Base-by-base conservation (phyloP, 1,140 invertebrate genomes). In the Pentalonia nigronervosa region DNA sequence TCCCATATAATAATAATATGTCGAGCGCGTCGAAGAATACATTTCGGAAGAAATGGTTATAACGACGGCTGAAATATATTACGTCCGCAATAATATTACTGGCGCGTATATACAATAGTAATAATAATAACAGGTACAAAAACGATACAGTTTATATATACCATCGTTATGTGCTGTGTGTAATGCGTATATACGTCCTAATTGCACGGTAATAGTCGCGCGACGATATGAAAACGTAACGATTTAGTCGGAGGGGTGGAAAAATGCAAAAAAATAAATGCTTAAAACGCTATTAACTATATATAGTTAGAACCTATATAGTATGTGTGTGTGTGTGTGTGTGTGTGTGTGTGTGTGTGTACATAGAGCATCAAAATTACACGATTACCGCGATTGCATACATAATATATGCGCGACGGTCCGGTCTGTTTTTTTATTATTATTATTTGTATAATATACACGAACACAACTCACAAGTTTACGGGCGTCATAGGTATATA, bases 31-130 rank as follows among this genome's bases (percentile, higher is more conserved):
- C 17, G 60, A 76, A 76, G 30, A 76, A 76, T 76, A 76, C n/a
- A 76, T 76, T 76, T 34, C n/a, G 25, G n/a, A 88, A 53, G 41
- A 48, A 87, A 87, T 53, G 47, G 20, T 14, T 47, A 30, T 48
- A 87, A 87, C 41, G 45, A 45, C 84, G 41, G 45, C 48, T 87
- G 25, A 87, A 87, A 87, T 87, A 87, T 87, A 47, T 84, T 76
- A 17, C 34, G 81, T 41, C 48, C 84, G 4, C 83, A 47, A 11
- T 47, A 17, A 76, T 76, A 47, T 87, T 87, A 87, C 83, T 84
- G 21, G 21, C 6, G 30, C 45, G 8, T 45, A 41, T 41, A 86
- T 25, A 81, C 30, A 41, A 84, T 45, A 45, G 36, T 20, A 83
- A 76, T 76, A n/a, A 76, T 76, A 76, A 76, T 76, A 76, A 76